Evolutionary conservation across 2,113 vertebrate genomes (phyloP), one percentile per base, ranked within the genome.

Genomic region (Thunnus maccoyii): DNA sequence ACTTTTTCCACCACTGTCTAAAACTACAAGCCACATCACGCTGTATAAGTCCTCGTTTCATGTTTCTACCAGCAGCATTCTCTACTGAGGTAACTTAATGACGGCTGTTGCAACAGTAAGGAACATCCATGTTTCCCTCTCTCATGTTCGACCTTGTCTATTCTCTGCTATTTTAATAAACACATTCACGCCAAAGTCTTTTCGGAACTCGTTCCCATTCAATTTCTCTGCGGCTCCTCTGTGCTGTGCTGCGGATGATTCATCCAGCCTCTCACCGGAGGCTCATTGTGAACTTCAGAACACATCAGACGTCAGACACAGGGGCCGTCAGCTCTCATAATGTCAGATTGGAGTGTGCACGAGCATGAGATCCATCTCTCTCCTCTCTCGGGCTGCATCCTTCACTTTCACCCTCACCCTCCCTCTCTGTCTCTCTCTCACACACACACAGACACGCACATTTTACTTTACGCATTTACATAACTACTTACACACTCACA

Each of bases 261-360:
- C 92, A 94, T 55, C 71, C 85, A 84, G 84, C 83, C 89, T 89
- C 93, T 92, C 87, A 95, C 94, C 90, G 83, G 89, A 92, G 93
- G 94, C 94, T 95, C 92, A 92, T 94, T 93, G 93, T 94, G 94
- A 95, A 94, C 94, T 94, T 95, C 94, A 94, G 90, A 93, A 95
- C 91, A 87, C 91, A 95, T 95, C 90, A 93, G 92, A 92, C 89
- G 88, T 94, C 93, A 95, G 91, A 92, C 88, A 82, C 91, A 90
- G 87, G 85, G 82, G 72, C 94, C 88, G 92, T 96, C 95, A 91
- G 83, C 74, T 94, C 89, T 66, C 78, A 94, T 95, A 91, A 94
- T 72, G 87, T 95, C 94, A 94, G 73, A 77, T 72, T 76, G 57
- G 22, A 32, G 87, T 41, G 76, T 64, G 82, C 70, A 79, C 78